Conservation (phyloP, 2,113 vertebrate species). For the Hippocampus barbouri region DNA sequence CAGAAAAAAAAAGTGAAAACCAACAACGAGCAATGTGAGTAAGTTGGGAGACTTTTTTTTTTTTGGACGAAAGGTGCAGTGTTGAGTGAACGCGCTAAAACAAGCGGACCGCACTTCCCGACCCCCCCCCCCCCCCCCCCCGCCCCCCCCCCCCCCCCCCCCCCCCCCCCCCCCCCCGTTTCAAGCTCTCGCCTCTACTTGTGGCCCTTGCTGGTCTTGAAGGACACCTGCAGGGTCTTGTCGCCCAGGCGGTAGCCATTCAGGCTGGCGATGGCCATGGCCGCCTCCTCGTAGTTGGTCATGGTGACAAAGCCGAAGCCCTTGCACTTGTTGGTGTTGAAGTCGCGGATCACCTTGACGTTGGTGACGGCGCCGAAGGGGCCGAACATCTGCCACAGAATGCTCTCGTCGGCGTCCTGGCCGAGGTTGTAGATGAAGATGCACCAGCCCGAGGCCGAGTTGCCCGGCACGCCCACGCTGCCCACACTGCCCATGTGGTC, state of each 20-base stretch:
- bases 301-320: slow-evolving; percentile 99
- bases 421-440: slow-evolving; percentile 99
- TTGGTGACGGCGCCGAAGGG: slow-evolving; percentile 98
- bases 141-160: slow-evolving; percentile 26
- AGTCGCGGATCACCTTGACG: slow-evolving; percentile 98
- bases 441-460: slow-evolving; percentile 92
- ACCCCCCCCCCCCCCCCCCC: too few species aligned
- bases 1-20: slow-evolving; percentile 63
- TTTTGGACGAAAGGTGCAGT: slow-evolving; percentile 80
- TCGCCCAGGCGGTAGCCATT: slow-evolving; percentile 97
- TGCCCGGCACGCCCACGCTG: slow-evolving; percentile 85
- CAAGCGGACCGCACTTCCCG: slow-evolving; percentile 24
- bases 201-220: slow-evolving; percentile 99
- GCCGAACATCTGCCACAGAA: slow-evolving; percentile 99
- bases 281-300: slow-evolving; percentile 99
- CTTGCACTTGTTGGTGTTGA: slow-evolving; percentile 99
- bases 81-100: slow-evolving; percentile 73
- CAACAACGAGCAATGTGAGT: slow-evolving; percentile 70
- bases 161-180: too few species aligned
- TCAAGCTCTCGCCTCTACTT: slow-evolving; percentile 75
- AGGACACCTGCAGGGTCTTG: slow-evolving; percentile 99
- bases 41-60: slow-evolving; percentile 69
- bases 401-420: slow-evolving; percentile 95
- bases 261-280: slow-evolving; percentile 98
- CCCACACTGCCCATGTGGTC: slow-evolving; percentile 97